These are phyloP conservation scores for Lasiurus cinereus DNA, from an alignment of 2,113 vertebrate genomes.

Conservation along the genomic window DNA sequence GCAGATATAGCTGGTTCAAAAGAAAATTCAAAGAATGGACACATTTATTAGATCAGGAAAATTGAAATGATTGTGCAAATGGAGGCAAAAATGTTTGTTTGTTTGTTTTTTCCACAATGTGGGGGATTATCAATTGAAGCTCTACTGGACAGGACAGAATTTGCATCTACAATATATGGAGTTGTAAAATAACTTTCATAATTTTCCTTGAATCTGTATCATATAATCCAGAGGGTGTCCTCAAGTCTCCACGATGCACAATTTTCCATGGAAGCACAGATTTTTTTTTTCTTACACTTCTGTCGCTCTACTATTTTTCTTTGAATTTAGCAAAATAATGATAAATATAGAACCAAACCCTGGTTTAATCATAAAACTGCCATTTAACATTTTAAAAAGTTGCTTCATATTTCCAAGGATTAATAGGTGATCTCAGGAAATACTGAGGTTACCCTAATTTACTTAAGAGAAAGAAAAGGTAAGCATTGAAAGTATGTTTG, in stretches of 20 bases:
- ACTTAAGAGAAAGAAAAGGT: background rate
- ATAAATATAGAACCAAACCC: background rate
- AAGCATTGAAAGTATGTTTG: background rate
- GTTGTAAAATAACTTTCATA: background rate
- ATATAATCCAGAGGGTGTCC: background rate
- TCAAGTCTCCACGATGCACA: background rate
- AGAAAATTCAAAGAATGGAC: background rate
- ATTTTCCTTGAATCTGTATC: background rate
- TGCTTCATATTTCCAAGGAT: background rate
- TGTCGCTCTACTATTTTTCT: background rate
- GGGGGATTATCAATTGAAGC: background rate
- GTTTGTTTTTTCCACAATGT: too few species aligned
- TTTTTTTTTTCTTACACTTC: background rate
- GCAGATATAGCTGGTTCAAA: background rate
- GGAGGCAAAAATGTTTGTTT: background rate
- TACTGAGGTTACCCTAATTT: background rate
- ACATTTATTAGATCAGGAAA: background rate
- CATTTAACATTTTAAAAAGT: background rate
- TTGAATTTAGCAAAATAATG: conserved; percentile 10
- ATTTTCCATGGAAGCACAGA: background rate
- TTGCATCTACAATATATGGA: background rate
- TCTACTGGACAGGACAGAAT: background rate
- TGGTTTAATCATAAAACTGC: background rate
- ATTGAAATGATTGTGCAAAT: background rate
- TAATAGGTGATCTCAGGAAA: background rate